Evolutionary conservation across 2,888 invertebrate species (phyloP).

Genomic region (Eilema sororculum): DNA sequence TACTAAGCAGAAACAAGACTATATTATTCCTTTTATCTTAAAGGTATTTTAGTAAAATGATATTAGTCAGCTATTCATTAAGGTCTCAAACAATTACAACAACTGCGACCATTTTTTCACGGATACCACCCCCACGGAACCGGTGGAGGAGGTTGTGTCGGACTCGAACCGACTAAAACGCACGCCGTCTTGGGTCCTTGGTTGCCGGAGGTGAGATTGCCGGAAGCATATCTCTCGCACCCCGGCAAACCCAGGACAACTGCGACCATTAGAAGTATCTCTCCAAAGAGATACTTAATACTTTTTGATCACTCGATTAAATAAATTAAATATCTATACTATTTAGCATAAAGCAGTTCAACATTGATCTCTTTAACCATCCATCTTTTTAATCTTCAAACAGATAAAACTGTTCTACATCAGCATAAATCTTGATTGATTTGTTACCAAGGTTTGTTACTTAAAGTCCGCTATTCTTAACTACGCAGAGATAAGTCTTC

Average conservation of each 20-base stretch:
- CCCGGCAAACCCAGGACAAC: too few species aligned
- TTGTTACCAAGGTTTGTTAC: constrained; percentile 29
- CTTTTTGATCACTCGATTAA: too few species aligned
- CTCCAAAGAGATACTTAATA: background rate
- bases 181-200: too few species aligned
- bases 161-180: too few species aligned
- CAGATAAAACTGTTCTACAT: constrained; percentile 32
- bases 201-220: too few species aligned
- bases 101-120: too few species aligned
- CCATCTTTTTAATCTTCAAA: constrained; percentile 15
- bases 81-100: background rate
- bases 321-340: background rate
- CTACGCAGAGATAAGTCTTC: constrained; percentile 39
- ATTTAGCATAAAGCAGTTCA: background rate
- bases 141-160: too few species aligned
- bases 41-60: too few species aligned
- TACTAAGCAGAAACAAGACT: background rate
- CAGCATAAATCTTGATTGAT: constrained; percentile 39
- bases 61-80: too few species aligned
- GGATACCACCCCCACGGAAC: too few species aligned
- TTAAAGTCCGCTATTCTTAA: constrained; percentile 36
- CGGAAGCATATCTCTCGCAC: too few species aligned
- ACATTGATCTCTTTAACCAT: constrained; percentile 1
- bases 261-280: background rate
- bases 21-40: background rate